Percentiles rank a stretch among this genome's conserved stretches.
phyloP scores from a whole-genome alignment of 64 coral and sea anemone species.

The Montipora cactus region DNA sequence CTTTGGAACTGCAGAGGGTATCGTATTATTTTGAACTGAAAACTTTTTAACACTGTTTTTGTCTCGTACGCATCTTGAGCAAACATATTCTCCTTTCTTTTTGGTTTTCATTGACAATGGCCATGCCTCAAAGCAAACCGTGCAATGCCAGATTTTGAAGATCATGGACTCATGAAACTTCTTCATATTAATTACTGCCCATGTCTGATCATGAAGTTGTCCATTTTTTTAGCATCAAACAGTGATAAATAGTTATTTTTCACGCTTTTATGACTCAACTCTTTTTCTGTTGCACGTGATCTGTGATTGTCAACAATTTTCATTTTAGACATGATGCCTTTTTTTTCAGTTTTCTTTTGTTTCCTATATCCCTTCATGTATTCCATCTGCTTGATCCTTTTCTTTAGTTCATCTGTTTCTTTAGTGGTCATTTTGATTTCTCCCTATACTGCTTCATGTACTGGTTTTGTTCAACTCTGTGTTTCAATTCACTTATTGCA shows the following conservation, averaged over 20 bases:
- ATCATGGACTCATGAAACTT: constrained; percentile 70
- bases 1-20: constrained; percentile 41
- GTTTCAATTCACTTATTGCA: neutral
- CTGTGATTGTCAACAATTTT: too few relatives aligned
- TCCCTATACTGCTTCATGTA: neutral
- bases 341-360: neutral
- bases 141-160: constrained; percentile 29
- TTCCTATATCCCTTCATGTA: neutral
- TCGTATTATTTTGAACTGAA: constrained; percentile 63
- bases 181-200: constrained; percentile 58
- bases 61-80: constrained; percentile 58
- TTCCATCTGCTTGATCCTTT: neutral
- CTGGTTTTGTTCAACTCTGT: neutral
- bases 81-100: constrained; percentile 48
- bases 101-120: constrained; percentile 10
- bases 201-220: constrained; percentile 42
- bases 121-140: constrained; percentile 63
- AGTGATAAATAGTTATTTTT: constrained; percentile 28
- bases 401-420: neutral
- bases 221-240: constrained; percentile 52
- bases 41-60: constrained; percentile 49
- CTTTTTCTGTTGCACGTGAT: too few relatives aligned
- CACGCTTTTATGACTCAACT: neutral
- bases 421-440: neutral
- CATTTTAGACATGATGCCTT: too few relatives aligned